A percentile compares a stretch with the other conserved stretches of the same genome.
phyloP scores from a whole-genome alignment of 2,113 vertebrate species.

The Thamnophis sirtalis region DNA sequence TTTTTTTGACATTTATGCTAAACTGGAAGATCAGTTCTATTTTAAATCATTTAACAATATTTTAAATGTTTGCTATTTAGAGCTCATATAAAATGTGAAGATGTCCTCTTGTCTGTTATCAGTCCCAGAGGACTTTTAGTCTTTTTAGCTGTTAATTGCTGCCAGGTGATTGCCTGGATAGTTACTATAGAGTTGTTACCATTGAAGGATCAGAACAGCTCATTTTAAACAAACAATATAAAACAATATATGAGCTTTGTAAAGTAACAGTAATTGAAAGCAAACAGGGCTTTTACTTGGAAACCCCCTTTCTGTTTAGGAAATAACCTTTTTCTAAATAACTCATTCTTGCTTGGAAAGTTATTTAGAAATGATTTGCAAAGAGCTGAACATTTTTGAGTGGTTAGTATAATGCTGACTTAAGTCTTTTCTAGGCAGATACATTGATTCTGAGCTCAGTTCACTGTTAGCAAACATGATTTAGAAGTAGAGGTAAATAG shows the following conservation, averaged over 20 bases:
- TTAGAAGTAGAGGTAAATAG: not conserved
- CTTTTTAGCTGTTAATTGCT: not conserved
- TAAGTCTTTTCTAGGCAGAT: not conserved
- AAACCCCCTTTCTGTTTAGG: conserved; percentile 62
- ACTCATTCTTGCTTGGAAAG: conserved; percentile 54
- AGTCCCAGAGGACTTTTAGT: not conserved
- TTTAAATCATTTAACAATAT: not conserved
- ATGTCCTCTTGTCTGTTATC: not conserved
- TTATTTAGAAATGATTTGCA: conserved; percentile 42
- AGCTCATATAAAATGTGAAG: not conserved
- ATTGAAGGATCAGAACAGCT: not conserved
- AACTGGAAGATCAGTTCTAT: not conserved
- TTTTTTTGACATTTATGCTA: not conserved
- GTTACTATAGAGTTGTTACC: not conserved
- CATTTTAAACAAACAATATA: not conserved
- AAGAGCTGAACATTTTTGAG: conserved; percentile 1
- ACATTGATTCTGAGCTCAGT: not conserved
- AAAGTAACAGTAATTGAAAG: conserved; percentile 36
- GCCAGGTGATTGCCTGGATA: not conserved
- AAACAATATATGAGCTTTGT: conserved; percentile 39
- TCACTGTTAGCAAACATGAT: not conserved
- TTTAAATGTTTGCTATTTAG: not conserved
- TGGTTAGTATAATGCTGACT: not conserved
- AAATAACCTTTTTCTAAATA: conserved; percentile 60
- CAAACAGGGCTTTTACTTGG: conserved; percentile 50